phyloP scores from a whole-genome alignment of 2,888 invertebrate species.

The Mesorhabditis belari region DNA sequence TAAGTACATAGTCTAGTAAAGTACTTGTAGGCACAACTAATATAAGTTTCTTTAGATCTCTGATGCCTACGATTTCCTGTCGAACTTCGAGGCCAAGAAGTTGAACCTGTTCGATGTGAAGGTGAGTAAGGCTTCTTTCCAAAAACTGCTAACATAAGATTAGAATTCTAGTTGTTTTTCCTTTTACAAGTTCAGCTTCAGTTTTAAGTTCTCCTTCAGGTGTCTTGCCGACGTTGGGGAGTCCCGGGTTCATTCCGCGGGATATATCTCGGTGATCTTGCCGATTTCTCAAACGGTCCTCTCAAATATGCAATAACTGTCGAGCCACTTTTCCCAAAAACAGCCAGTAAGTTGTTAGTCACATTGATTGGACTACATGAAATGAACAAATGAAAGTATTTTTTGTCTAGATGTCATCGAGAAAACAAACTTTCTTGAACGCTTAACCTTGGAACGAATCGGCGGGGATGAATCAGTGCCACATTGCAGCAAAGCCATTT shows the following conservation, averaged over 20 bases:
- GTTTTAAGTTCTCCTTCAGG: not conserved
- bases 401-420: not conserved
- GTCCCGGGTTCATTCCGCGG: conserved; percentile 66
- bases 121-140: not conserved
- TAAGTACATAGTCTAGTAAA: no score
- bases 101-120: not conserved
- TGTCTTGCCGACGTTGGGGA: not conserved
- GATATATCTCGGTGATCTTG: conserved; percentile 72
- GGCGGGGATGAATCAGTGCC: not conserved
- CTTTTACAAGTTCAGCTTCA: not conserved
- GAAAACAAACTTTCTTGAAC: not conserved
- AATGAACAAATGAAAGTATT: no score
- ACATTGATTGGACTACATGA: no score
- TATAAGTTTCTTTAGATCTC: not conserved
- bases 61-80: conserved; percentile 10
- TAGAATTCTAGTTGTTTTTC: conserved; percentile 12
- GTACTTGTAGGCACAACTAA: no score
- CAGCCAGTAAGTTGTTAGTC: conserved; percentile 45
- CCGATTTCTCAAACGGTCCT: conserved; percentile 61
- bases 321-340: conserved; percentile 29
- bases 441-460: not conserved
- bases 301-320: conserved; percentile 63
- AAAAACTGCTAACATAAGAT: not conserved
- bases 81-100: not conserved
- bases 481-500: not conserved